Evolutionary conservation across 2,113 vertebrate species (phyloP), one percentile per base, ranked within the genome.

Genomic region (Scomber colias): DNA sequence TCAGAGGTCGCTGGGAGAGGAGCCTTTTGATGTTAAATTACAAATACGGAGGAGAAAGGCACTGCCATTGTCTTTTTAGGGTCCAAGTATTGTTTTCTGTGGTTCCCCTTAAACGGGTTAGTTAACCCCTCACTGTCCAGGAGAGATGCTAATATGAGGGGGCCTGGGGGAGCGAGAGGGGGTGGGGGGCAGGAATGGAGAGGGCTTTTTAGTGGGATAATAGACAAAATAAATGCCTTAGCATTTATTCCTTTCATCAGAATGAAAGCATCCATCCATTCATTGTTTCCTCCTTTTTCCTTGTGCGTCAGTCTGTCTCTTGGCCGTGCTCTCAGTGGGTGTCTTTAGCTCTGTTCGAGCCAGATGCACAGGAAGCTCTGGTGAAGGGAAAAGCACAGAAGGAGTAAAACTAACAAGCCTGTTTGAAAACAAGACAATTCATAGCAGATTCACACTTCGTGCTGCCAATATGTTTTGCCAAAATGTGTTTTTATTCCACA

Each of bases 11-110:
- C 94, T 89, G 91, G 89, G 89, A 93, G 93, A 94, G 92, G 90
- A 90, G 93, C 92, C 94, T 95, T 96, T 95, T 95, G 94, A 96
- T 95, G 95, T 96, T 95, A 96, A 96, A 96, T 95, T 96, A 96
- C 94, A 95, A 96, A 96, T 95, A 94, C 75, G 91, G 91, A 93
- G 87, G 91, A 90, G 90, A 92, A 92, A 94, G 87, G 88, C 90
- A 85, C 86, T 77, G 90, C 88, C 93, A 95, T 95, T 96, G 94
- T 95, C 94, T 95, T 95, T 94, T 91, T 85, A 86, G 90, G 88
- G 91, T 88, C 86, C 77, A 40, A 59, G 89, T 92, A 94, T 96
- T 96, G 94, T 95, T 96, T 95, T 94, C 92, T 80, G 89, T 61
- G 83, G 90, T 92, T 94, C 89, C 90, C 92, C 90, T 92, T 95